Percentiles rank a stretch among this genome's conserved stretches.
phyloP scores from a whole-genome alignment of 2,113 vertebrate genomes.

The crab-eating macaque (Macaca fascicularis) region T2T-MFA8v1.1 NC_088375.1:179887501-179888000 shows the following conservation, averaged over 20 bases:
- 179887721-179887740: not conserved
- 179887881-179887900: no score
- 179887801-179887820: no score
- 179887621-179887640: not conserved
- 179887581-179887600: not conserved
- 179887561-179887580: not conserved
- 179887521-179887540: fast-evolving
- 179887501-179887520: fast-evolving
- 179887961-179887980: no score
- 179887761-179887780: not conserved
- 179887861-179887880: no score
- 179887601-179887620: not conserved
- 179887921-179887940: no score
- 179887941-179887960: no score
- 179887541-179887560: not conserved
- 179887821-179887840: no score
- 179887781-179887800: not conserved
- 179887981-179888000: no score
- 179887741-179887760: not conserved
- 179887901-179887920: no score
- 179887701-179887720: not conserved
- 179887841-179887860: no score
- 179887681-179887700: not conserved
- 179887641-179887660: not conserved
- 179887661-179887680: not conserved